phyloP scores from a whole-genome alignment of 2,797 vertebrate species.

The Meriones psammophilus region DNA sequence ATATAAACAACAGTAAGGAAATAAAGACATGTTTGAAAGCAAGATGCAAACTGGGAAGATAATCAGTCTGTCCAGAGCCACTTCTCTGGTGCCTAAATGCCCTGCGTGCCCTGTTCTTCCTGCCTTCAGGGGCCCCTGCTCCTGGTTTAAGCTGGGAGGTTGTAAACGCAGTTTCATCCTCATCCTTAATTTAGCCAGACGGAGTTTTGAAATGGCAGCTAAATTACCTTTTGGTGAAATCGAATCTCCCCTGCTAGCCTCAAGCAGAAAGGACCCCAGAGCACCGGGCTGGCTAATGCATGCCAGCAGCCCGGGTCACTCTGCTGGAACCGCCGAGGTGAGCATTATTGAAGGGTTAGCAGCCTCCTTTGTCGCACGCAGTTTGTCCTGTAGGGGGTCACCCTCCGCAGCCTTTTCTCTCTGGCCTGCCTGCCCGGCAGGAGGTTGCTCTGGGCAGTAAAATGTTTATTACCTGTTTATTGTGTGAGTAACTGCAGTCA shows the following conservation, averaged over 20 bases:
- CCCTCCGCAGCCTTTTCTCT: slow-evolving; percentile 45
- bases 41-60: background rate
- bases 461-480: slow-evolving; percentile 86
- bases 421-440: slow-evolving; percentile 69
- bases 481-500: slow-evolving; percentile 82
- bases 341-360: background rate
- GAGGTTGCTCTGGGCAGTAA: slow-evolving; percentile 80
- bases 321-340: background rate
- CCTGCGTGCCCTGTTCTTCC: background rate
- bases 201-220: slow-evolving; percentile 79
- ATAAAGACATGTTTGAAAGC: background rate
- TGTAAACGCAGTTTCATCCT: slow-evolving; percentile 71
- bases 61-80: background rate
- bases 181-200: slow-evolving; percentile 74
- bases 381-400: slow-evolving; percentile 41
- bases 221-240: slow-evolving; percentile 82
- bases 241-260: slow-evolving; percentile 73
- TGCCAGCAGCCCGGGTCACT: background rate
- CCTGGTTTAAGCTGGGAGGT: background rate
- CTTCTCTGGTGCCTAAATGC: background rate
- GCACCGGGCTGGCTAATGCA: background rate
- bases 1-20: background rate
- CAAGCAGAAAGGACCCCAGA: slow-evolving; percentile 63
- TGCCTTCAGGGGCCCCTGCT: slow-evolving; percentile 2
- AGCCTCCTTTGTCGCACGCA: slow-evolving; percentile 49